These are phyloP conservation scores for Brienomyrus longianalis DNA, from an alignment of 2,113 vertebrate genomes.

Conservation along the genomic window DNA sequence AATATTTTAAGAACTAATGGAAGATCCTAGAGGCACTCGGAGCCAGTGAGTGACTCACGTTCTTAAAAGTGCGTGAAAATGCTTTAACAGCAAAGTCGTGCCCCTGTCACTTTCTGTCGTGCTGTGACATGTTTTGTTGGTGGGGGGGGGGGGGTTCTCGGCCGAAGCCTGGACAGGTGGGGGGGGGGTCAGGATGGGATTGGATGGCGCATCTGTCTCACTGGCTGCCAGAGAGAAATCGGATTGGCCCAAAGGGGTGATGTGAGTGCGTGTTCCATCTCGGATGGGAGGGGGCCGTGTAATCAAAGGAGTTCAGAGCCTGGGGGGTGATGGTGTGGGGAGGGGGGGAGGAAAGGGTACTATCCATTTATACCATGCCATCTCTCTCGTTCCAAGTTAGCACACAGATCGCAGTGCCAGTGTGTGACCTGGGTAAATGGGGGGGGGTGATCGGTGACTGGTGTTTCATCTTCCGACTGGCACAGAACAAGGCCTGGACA, in stretches of 20 bases:
- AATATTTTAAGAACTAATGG: neutral
- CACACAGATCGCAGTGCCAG: slow-evolving; percentile 50
- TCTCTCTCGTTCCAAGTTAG: slow-evolving; percentile 47
- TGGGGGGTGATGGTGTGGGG: slow-evolving; percentile 19
- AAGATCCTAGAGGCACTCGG: neutral
- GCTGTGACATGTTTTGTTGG: too few relatives aligned
- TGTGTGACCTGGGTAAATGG: slow-evolving; percentile 38
- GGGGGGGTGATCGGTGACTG: slow-evolving; percentile 19
- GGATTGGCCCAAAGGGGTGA: slow-evolving; percentile 14
- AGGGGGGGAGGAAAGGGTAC: slow-evolving; percentile 52
- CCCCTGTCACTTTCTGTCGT: neutral
- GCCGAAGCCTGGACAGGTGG: neutral
- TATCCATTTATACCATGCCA: slow-evolving; percentile 47
- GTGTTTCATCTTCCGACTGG: slow-evolving; percentile 7
- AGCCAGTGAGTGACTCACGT: neutral
- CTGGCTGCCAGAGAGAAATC: neutral
- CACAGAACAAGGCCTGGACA: slow-evolving; percentile 8
- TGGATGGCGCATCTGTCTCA: neutral
- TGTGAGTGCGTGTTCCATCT: slow-evolving; percentile 25
- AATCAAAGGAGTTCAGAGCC: slow-evolving; percentile 64
- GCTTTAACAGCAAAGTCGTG: neutral
- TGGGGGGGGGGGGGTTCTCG: neutral
- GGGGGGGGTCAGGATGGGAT: neutral
- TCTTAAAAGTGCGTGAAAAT: neutral
- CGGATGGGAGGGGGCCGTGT: slow-evolving; percentile 48